Base-by-base conservation (phyloP, 1,140 invertebrate genomes). In the Cylas formicarius region DNA sequence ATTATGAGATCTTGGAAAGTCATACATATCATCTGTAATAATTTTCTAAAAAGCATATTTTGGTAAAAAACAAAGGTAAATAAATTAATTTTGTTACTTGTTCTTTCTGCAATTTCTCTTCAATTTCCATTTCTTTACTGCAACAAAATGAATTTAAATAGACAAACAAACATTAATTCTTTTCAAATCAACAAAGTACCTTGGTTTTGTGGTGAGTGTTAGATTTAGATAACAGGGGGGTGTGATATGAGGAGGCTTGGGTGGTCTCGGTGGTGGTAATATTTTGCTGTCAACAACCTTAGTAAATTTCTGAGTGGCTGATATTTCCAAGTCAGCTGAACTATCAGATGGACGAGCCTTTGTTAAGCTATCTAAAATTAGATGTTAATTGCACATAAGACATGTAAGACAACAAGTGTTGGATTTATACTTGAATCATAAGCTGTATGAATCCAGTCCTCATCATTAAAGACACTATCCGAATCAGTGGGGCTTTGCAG, bases 1-100 rank as follows among this genome's bases (percentile, higher is more conserved):
- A 34, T 69, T 69, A 60, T 84, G 78, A 32, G 78, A 78, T 44
- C 81, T 70, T 18, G 82, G 80, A 66, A 84, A 78, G 60, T 86
- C 82, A 53, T 84, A 83, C 48, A 75, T 78, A 27, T 84, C 81
- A 62, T 85, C 81, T 49, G 50, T 55, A 7, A 57, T 29, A 8
- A 53, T 16, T 36, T 52, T 48, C 34, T 49, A 32, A n/a, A 37
- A 37, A 27, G 22, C 26, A 37, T 14, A n/a, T n/a, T n/a, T n/a
- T n/a, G n/a, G n/a, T n/a, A n/a, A n/a, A n/a, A n/a, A n/a, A n/a
- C n/a, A n/a, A n/a, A n/a, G n/a, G n/a, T n/a, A n/a, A n/a, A n/a
- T n/a, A n/a, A n/a, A n/a, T n/a, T n/a, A n/a, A n/a, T n/a, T n/a
- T n/a, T n/a, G n/a, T n/a, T n/a, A n/a, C n/a, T 11, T 40, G 22